Conservation (phyloP, 2,797 vertebrate species). For the Enoplosus armatus region DNA sequence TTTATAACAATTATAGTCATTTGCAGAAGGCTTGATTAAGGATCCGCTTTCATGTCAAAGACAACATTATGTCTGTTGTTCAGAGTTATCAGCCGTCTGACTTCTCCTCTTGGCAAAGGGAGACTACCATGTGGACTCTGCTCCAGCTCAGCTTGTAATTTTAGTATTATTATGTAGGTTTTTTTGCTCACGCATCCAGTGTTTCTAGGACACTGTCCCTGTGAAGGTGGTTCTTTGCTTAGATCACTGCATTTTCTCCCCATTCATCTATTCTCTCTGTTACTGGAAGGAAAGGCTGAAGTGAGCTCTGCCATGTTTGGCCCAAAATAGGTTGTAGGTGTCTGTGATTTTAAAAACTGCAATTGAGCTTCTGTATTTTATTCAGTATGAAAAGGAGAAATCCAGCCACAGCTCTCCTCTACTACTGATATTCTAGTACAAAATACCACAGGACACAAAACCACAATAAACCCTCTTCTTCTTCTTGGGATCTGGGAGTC, state of each 20-base stretch:
- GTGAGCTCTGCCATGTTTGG: background rate
- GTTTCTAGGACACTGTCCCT: constrained; percentile 6
- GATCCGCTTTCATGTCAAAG: constrained; percentile 31
- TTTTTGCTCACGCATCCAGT: background rate
- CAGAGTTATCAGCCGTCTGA: background rate
- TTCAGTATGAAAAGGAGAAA: background rate
- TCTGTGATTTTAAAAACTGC: background rate
- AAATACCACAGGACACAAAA: background rate
- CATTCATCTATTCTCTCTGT: background rate
- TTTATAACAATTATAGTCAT: constrained; percentile 37
- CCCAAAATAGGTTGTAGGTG: background rate
- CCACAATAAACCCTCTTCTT: too few relatives aligned
- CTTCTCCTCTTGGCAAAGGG: background rate
- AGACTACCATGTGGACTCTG: background rate
- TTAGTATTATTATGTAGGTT: background rate
- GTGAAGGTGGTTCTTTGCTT: background rate
- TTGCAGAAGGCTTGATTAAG: constrained; percentile 40
- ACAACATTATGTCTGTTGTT: constrained; percentile 1
- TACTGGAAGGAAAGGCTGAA: background rate
- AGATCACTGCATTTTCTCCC: background rate
- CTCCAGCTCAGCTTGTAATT: constrained; percentile 1
- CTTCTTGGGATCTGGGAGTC: background rate
- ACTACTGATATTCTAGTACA: background rate
- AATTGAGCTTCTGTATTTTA: background rate
- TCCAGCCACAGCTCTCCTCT: background rate